phyloP scores from a whole-genome alignment of 2,797 vertebrate species.

The Phalloptychus januarius region DNA sequence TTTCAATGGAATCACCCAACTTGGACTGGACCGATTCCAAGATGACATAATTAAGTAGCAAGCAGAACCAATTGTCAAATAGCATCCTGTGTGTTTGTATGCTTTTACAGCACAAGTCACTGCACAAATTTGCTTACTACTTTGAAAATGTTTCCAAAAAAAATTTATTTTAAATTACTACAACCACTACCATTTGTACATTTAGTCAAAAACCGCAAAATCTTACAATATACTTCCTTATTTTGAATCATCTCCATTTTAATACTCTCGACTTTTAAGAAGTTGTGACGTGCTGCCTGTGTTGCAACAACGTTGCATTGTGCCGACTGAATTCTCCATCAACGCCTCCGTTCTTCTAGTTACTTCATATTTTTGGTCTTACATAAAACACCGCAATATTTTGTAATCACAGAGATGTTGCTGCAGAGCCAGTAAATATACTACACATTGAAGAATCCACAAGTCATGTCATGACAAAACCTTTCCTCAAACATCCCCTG shows the following conservation, averaged over 20 bases:
- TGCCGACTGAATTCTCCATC: background rate
- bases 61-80: background rate
- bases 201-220: background rate
- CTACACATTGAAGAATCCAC: background rate
- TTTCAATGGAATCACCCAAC: slow-evolving; percentile 5
- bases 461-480: slow-evolving; percentile 25
- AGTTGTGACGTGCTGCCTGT: background rate
- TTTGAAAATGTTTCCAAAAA: slow-evolving; percentile 24
- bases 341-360: background rate
- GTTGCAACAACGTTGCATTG: background rate
- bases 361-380: slow-evolving; percentile 12
- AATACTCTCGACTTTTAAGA: background rate
- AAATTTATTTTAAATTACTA: background rate
- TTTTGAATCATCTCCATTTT: slow-evolving; percentile 1
- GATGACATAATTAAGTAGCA: slow-evolving; percentile 22
- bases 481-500: slow-evolving; percentile 22
- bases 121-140: slow-evolving; percentile 32
- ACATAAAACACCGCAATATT: slow-evolving; percentile 22
- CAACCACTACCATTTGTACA: background rate
- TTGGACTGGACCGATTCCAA: slow-evolving; percentile 15
- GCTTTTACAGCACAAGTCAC: slow-evolving; percentile 35
- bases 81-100: slow-evolving; percentile 46
- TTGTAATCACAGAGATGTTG: slow-evolving; percentile 13
- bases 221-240: background rate
- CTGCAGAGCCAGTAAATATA: slow-evolving; percentile 9